Percentiles rank a stretch among this genome's conserved stretches.
phyloP scores from a whole-genome alignment of 2,888 invertebrate species.

The Antitype chi region DNA sequence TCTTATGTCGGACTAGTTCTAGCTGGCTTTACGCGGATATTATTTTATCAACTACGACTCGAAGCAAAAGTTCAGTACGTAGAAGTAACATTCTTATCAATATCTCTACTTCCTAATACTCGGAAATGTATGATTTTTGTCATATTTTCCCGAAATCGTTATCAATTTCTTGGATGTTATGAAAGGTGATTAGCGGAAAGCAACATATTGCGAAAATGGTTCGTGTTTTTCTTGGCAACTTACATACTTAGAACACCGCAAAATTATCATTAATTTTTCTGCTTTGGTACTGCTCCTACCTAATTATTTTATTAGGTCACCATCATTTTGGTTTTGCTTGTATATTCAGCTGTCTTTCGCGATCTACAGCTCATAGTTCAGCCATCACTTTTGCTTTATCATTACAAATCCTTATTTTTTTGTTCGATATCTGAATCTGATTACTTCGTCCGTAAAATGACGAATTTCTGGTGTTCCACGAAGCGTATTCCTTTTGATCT shows the following conservation, averaged over 20 bases:
- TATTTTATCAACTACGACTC: constrained; percentile 46
- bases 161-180: not conserved
- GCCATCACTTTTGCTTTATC: constrained; percentile 14
- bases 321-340: not conserved
- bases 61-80: constrained; percentile 22
- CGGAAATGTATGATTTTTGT: not conserved
- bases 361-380: constrained; percentile 6
- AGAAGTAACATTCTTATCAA: constrained; percentile 16
- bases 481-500: constrained; percentile 51
- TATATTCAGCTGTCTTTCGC: constrained; percentile 2
- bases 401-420: constrained; percentile 40
- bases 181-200: not conserved
- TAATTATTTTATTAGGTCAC: not conserved
- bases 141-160: not conserved
- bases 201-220: not conserved
- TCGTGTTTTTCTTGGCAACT: not conserved
- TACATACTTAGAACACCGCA: not conserved
- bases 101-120: constrained; percentile 12
- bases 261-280: not conserved
- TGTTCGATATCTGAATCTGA: constrained; percentile 28
- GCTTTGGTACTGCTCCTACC: not conserved
- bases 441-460: constrained; percentile 53
- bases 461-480: constrained; percentile 38
- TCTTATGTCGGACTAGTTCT: constrained; percentile 48
- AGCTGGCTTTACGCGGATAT: constrained; percentile 31